Evolutionary conservation across 2,113 vertebrate genomes (phyloP), one percentile per base, ranked within the genome.

Genomic region (Prolemur simus): DNA sequence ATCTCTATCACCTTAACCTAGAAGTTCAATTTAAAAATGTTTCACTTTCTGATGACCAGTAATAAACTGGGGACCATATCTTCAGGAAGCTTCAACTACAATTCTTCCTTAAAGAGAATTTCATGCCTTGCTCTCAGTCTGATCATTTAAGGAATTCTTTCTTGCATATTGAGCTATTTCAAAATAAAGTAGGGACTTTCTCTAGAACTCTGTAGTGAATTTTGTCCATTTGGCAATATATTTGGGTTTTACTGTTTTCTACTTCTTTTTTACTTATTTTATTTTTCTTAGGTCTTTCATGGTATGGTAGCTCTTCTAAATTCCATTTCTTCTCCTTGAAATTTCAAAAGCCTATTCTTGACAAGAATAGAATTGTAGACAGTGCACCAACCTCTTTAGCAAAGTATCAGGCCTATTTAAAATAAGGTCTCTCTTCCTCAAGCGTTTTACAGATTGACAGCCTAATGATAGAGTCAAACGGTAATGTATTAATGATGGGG

Each of bases 391-490:
- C 83, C 95, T 97, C 93, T 96, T 89, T 64, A 93, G 86, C 68
- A 94, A 94, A 96, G 78, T 80, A 97, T 93, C 78, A 89, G 91
- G 39, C 89, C 95, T 92, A 66, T 94, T 98, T 97, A 97, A 97
- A 96, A 97, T 93, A 96, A 98, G 97, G 96, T 83, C 91, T 96
- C 89, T 97, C 66, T 95, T 95, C 78, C 96, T 96, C 96, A 89
- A 91, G 97, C 87, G 66, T 89, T 96, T 95, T 89, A 81, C 58
- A 95, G 96, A 96, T 94, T 98, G 97, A 97, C 97, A 98, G 96
- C 93, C 58, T 98, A 97, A 98, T 98, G 93, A 95, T 9, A 94
- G 86, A 95, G 86, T 96, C 92, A 95, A 97, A 96, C 93, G 96
- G 92, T 96, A 95, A 95, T 97, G 96, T 93, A 96, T 91, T 97